phyloP scores from a whole-genome alignment of 2,888 invertebrate genomes.

The Ceriagrion tenellum region DNA sequence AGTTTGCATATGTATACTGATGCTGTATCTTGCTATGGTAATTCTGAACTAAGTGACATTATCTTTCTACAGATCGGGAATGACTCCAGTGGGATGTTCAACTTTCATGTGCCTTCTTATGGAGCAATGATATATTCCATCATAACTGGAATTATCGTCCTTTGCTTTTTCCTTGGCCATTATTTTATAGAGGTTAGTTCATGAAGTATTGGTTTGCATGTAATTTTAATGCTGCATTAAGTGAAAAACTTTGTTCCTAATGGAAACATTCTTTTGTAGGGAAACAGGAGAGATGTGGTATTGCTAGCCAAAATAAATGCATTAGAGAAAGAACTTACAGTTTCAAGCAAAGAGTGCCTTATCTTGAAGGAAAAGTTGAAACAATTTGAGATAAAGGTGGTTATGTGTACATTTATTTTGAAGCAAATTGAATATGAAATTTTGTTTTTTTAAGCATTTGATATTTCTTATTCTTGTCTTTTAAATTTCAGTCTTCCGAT shows the following conservation, averaged over 20 bases:
- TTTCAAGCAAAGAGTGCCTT: constrained; percentile 81
- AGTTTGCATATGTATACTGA: too few relatives aligned
- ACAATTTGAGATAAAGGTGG: constrained; percentile 76
- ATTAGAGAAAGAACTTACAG: constrained; percentile 82
- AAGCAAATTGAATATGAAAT: background rate
- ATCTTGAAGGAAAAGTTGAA: constrained; percentile 80
- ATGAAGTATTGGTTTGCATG: background rate
- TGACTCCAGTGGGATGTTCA: background rate
- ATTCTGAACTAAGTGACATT: background rate
- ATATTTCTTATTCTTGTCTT: background rate
- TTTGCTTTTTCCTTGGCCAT: constrained; percentile 87
- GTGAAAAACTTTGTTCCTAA: constrained; percentile 69
- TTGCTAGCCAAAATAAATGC: constrained; percentile 85
- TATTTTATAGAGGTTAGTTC: constrained; percentile 84
- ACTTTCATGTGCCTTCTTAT: constrained; percentile 68
- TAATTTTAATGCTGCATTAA: background rate
- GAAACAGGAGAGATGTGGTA: constrained; percentile 85
- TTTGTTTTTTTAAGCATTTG: background rate
- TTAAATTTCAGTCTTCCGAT: constrained; percentile 40
- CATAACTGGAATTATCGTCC: constrained; percentile 86
- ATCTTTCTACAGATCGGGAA: constrained; percentile 13
- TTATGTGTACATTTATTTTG: constrained; percentile 49
- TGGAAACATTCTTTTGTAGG: constrained; percentile 74
- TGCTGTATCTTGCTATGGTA: too few relatives aligned
- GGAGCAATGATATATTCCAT: constrained; percentile 81